phyloP scores from a whole-genome alignment of 2,888 invertebrate genomes.

The Psylliodes chrysocephalus region DNA sequence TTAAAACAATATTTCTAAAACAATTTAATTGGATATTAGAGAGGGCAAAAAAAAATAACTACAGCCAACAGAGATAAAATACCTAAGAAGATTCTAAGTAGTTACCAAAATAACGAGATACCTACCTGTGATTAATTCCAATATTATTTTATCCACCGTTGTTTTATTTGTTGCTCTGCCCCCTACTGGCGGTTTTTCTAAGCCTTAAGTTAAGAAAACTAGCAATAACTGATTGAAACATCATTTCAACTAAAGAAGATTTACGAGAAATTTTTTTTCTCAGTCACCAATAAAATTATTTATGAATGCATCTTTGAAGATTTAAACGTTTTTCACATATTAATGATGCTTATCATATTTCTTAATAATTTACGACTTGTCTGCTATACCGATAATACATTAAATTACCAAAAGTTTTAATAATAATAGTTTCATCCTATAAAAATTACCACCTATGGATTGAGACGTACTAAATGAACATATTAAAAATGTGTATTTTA shows the following conservation, averaged over 20 bases:
- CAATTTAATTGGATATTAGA: too few species aligned
- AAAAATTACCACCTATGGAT: slow-evolving; percentile 39
- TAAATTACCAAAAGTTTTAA: slow-evolving; percentile 25
- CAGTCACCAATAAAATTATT: slow-evolving; percentile 15
- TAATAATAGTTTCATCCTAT: slow-evolving; percentile 28
- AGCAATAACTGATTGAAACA: slow-evolving; percentile 25
- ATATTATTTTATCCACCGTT: too few species aligned
- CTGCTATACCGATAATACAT: slow-evolving; percentile 15
- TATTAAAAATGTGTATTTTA: slow-evolving; percentile 38
- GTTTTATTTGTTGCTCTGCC: too few species aligned
- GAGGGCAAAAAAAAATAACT: too few species aligned
- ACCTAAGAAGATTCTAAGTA: too few species aligned
- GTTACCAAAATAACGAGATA: too few species aligned
- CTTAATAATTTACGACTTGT: slow-evolving; percentile 27
- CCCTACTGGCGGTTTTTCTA: too few species aligned
- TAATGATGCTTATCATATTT: slow-evolving; percentile 31
- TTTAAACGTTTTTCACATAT: slow-evolving; percentile 28
- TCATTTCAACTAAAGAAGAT: slow-evolving; percentile 14
- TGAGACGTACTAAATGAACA: slow-evolving; percentile 32
- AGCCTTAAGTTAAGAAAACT: not conserved
- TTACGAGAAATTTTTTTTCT: slow-evolving; percentile 27
- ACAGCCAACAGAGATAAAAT: too few species aligned
- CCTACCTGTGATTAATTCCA: too few species aligned
- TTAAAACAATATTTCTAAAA: too few species aligned
- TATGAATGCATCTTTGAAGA: slow-evolving; percentile 18